Evolutionary conservation across 2,797 vertebrate genomes (phyloP), one percentile per base, ranked within the genome.

Genomic region (Hemibagrus guttatus): DNA sequence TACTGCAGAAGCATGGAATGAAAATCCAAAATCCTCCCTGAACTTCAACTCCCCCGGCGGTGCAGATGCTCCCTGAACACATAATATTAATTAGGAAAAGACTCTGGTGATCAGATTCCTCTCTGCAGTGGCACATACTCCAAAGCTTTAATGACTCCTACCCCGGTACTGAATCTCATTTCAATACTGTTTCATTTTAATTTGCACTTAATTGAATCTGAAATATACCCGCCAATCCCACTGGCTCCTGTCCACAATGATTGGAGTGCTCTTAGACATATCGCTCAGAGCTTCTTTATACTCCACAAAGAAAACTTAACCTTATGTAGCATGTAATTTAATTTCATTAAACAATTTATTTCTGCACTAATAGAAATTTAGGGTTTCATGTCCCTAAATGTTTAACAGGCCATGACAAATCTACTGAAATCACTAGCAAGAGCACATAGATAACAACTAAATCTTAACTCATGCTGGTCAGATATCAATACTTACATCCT

Each of bases 121-220:
- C 85, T 89, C 84, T 58, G 39, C 83, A 61, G 83, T 72, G 52
- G 76, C 74, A 59, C 66, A 61, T 72, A 81, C 87, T 87, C 83
- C 76, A 74, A 85, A 89, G 87, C 89, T 86, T 87, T 90, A 90
- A 91, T 90, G 84, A 91, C 76, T 91, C 79, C 86, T 86, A 88
- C 84, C 84, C 88, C 69, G 75, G 68, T 54, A 35, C 75, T 85
- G 76, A 85, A 86, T 90, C 83, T 88, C 74, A 88, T 92, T 90
- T 88, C 83, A 89, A 90, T 88, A 91, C 89, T 91, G 88, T 90
- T 92, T 91, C 86, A 91, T 91, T 92, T 89, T 90, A 91, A 92
- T 90, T 88, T 66, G 79, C 80, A 80, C 87, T 88, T 91, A 91
- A 92, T 92, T 90, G 91, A 91, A 92, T 90, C 56, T 71, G 86